Conservation (phyloP, 2,113 vertebrate genomes). For the Siniperca chuatsi region DNA sequence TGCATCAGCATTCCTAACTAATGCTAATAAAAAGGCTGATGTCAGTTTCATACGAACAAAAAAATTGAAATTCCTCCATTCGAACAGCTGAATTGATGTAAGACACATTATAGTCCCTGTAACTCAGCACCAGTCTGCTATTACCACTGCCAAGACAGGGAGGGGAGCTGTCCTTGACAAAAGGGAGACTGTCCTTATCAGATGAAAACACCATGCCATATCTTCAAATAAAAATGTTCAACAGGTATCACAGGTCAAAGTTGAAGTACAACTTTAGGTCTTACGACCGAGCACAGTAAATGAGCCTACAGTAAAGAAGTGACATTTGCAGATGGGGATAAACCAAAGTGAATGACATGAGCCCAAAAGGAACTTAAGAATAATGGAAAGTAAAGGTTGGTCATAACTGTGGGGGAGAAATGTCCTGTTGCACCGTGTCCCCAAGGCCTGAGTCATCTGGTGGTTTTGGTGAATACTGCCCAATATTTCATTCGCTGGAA, state of each 20-base stretch:
- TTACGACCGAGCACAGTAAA: background rate
- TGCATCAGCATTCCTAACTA: background rate
- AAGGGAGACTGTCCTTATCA: background rate
- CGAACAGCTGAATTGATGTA: slow-evolving; percentile 19
- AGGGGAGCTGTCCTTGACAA: background rate
- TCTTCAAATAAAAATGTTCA: background rate
- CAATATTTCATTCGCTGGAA: slow-evolving; percentile 40
- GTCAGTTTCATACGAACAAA: slow-evolving; percentile 9
- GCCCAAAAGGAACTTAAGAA: background rate
- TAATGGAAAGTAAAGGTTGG: slow-evolving; percentile 35
- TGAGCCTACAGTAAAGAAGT: background rate
- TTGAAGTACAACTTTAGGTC: background rate
- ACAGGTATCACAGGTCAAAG: background rate
- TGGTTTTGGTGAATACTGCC: slow-evolving; percentile 15
- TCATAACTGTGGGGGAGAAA: slow-evolving; percentile 5
- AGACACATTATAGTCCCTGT: slow-evolving; percentile 35
- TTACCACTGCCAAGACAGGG: slow-evolving; percentile 23
- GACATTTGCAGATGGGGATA: background rate
- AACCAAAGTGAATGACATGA: background rate
- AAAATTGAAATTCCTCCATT: slow-evolving; percentile 2
- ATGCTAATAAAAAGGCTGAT: background rate
- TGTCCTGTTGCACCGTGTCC: slow-evolving; percentile 21
- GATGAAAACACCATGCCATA: background rate
- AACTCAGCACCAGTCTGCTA: slow-evolving; percentile 28
- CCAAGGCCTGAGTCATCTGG: slow-evolving; percentile 28